Evolutionary conservation across 2,113 vertebrate species (phyloP).

Genomic region (Capra hircus): DNA sequence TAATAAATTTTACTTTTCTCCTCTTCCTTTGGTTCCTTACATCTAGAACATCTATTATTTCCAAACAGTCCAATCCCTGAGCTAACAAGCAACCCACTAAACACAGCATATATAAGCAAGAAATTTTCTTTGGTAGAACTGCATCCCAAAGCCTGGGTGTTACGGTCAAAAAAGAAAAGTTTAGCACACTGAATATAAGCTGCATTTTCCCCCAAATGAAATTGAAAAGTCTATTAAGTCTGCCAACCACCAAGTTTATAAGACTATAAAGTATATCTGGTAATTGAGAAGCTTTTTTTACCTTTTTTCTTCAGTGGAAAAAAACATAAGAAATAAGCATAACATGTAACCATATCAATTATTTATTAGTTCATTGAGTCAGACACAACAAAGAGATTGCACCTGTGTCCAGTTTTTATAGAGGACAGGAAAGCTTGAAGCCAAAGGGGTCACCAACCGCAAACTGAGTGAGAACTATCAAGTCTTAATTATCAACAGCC

Average conservation of each 20-base stretch:
- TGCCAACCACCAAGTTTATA: neutral
- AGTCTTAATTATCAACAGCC: neutral
- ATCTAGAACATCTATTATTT: neutral
- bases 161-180: neutral
- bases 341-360: neutral
- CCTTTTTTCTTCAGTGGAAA: neutral
- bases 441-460: neutral
- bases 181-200: neutral
- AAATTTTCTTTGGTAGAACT: neutral
- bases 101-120: neutral
- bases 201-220: neutral
- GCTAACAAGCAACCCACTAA: neutral
- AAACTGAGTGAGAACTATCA: neutral
- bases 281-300: neutral
- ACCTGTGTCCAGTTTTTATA: neutral
- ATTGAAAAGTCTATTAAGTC: neutral
- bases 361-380: neutral
- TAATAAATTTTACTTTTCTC: neutral
- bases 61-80: neutral
- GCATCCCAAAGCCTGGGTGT: neutral
- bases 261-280: neutral
- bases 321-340: neutral
- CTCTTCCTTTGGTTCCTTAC: neutral
- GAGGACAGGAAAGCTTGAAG: neutral
- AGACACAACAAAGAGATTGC: neutral